Base-by-base conservation (phyloP, 2,888 invertebrate species). In the Troides oblongomaculatus region DNA sequence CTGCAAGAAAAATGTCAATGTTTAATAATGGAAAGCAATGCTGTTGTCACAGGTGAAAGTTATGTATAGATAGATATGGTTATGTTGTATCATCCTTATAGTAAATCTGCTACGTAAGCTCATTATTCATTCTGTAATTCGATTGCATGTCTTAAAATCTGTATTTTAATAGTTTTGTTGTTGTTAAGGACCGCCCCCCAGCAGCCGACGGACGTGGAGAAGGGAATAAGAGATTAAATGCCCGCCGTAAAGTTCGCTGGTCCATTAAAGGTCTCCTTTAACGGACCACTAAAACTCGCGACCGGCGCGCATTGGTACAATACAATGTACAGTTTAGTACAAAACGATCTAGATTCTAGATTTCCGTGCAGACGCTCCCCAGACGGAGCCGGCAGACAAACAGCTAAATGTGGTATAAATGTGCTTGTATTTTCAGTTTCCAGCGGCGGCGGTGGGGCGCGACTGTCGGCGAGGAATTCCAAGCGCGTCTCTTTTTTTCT, bases 361-460 rank as follows among this genome's bases (percentile, higher is more conserved):
- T 59, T 30, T n/a, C 59, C 57, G 53, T 60, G 21, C 23, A 53
- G 60, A 59, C 57, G 30, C 62, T 57, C 60, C 60, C 46, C 62
- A 66, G 57, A 62, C 60, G 46, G 62, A 66, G 70, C 53, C 64
- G 46, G 43, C 56, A 59, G 65, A 68, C 67, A 69, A 72, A 50
- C 68, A 63, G 56, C 62, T 72, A 50, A 70, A 72, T 61, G 63
- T 66, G 53, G 53, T 70, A 63, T 70, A 70, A 66, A 70, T 70
- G 62, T 66, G 60, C 66, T 66, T 71, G 57, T 69, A 62, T 62
- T 72, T 72, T 69, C 66, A 72, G 69, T 72, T 68, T 62, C 50
- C 66, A 66, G 66, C 23, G 43, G 46, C 23, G 43, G 46, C 53
- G 25, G 25, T 60, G 58, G 53, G 63, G 53, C 39, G 62, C 53